phyloP scores from a whole-genome alignment of 2,888 invertebrate species.

The Oligia strigilis region DNA sequence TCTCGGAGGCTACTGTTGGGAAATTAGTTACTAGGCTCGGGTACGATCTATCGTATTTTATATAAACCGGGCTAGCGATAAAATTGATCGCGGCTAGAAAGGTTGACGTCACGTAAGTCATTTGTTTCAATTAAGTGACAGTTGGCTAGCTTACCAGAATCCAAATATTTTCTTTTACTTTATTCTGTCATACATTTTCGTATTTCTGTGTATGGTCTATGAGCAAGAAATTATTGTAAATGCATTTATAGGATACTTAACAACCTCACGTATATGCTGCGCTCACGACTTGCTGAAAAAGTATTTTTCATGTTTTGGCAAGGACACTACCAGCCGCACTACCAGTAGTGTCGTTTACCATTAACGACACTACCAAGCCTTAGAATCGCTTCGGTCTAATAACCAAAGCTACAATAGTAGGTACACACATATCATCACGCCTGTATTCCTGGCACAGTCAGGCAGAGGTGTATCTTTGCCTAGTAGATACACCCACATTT shows the following conservation, averaged over 20 bases:
- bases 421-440: too few species aligned
- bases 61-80: slow-evolving; percentile 49
- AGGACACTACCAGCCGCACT: too few species aligned
- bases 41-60: slow-evolving; percentile 51
- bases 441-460: background rate
- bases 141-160: slow-evolving; percentile 57
- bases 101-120: slow-evolving; percentile 60
- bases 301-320: background rate
- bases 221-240: background rate
- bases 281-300: background rate
- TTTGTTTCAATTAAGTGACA: slow-evolving; percentile 65
- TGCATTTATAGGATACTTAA: background rate
- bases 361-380: too few species aligned
- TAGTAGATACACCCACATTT: too few species aligned
- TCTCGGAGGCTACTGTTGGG: slow-evolving; percentile 39
- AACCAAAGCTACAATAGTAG: background rate
- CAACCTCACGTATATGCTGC: background rate
- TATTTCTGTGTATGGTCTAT: slow-evolving; percentile 13
- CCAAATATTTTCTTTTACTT: slow-evolving; percentile 58
- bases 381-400: background rate
- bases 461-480: too few species aligned
- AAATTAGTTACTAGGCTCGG: slow-evolving; percentile 48
- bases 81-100: slow-evolving; percentile 57
- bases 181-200: slow-evolving; percentile 42
- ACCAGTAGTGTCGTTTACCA: too few species aligned